These are phyloP conservation scores for Standfussiana lucernea DNA, from an alignment of 2,888 invertebrate species.

Conservation along the genomic window DNA sequence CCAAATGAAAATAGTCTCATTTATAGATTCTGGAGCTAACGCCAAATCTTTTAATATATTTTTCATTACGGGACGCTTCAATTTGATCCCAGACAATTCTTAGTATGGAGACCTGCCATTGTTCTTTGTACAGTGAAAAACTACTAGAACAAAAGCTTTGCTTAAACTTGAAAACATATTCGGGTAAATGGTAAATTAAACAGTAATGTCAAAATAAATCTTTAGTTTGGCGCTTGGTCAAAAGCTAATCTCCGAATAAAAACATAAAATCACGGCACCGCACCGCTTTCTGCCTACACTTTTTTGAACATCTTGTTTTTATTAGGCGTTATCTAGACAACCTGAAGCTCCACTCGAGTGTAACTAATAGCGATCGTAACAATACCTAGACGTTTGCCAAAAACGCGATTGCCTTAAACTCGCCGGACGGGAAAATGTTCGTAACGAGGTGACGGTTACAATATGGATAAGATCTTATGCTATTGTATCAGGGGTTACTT, in stretches of 20 bases:
- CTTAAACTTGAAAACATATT: too few relatives aligned
- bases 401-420: constrained; percentile 52
- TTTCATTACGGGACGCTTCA: too few relatives aligned
- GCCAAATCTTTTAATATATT: too few relatives aligned
- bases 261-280: neutral
- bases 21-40: too few relatives aligned
- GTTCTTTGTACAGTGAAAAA: too few relatives aligned
- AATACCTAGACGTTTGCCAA: constrained; percentile 43
- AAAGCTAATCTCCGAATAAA: neutral
- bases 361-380: constrained; percentile 45
- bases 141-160: too few relatives aligned
- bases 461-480: constrained; percentile 2
- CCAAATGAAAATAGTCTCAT: too few relatives aligned
- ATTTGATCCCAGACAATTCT: too few relatives aligned
- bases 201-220: too few relatives aligned
- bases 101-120: too few relatives aligned
- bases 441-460: constrained; percentile 17
- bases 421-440: constrained; percentile 44
- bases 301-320: constrained; percentile 12
- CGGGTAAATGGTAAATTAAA: too few relatives aligned
- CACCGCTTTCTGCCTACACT: neutral
- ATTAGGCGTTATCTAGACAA: constrained; percentile 27
- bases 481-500: neutral
- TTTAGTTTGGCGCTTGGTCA: too few relatives aligned
- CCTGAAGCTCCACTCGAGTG: constrained; percentile 23